Evolutionary conservation across 2,113 vertebrate species (phyloP), one percentile per base, ranked within the genome.

Genomic region (Cyphomyrus plagiostoma): DNA sequence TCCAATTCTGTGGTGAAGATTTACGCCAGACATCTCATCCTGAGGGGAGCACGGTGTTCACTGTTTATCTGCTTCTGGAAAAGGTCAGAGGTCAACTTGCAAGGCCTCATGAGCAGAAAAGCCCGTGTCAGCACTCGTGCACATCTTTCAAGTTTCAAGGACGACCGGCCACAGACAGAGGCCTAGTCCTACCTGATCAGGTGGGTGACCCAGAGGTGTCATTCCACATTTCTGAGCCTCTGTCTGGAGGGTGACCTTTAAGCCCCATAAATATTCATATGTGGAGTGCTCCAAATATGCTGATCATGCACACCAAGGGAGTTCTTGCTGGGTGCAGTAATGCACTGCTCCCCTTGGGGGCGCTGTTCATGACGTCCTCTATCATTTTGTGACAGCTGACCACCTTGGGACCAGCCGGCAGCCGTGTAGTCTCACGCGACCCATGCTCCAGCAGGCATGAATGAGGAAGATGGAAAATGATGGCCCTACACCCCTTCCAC

Each of bases 101-200:
- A 89, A 90, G 90, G 91, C 92, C 86, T 74, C 88, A 92, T 89
- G 88, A 15, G 70, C 89, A 91, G 92, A 92, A 93, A 94, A 92
- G 92, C 88, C 92, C 90, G 91, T 91, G 90, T 91, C 92, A 92
- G 92, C 91, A 90, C 46, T 70, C 52, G 8, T 52, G 7, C 35
- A 1, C 45, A 86, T 21, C 50, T 49, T 86, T 91, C 77, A n/a
- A 88, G 35, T 48, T 87, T 93, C 92, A 95, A 96, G 94, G 94
- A 95, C 94, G 92, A 94, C 80, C 92, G 89, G 90, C 91, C 90
- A 88, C 74, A 89, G 89, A 88, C 50, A 89, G 94, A 94, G 94
- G 95, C 94, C 30, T 91, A 91, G 94, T 95, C 95, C 94, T 92
- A 94, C 93, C 91, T 88, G 91, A 94, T 90, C 3, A 46, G 77